phyloP scores from a whole-genome alignment of 2,797 vertebrate species.

The Pseudochirops corinnae region DNA sequence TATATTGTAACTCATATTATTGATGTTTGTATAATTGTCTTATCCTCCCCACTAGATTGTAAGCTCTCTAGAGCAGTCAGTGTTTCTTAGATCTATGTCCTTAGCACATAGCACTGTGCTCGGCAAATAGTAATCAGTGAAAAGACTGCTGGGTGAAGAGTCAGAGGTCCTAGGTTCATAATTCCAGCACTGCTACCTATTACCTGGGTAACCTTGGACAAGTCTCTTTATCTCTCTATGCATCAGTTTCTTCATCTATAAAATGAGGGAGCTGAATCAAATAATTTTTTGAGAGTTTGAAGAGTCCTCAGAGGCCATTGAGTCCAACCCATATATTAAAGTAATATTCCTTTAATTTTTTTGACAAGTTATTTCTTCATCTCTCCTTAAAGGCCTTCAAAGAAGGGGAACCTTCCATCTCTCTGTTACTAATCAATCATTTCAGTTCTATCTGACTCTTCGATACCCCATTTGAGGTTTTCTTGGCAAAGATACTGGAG shows the following conservation, averaged over 20 bases:
- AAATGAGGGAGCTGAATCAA: not conserved
- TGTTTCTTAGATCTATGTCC: not conserved
- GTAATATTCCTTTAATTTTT: not conserved
- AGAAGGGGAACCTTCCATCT: not conserved
- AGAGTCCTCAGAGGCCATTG: not conserved
- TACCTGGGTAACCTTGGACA: not conserved
- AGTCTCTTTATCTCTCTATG: not conserved
- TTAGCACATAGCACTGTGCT: not conserved
- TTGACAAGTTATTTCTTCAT: not conserved
- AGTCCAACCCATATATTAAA: not conserved
- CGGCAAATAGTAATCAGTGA: not conserved
- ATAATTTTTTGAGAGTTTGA: not conserved
- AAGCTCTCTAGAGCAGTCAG: not conserved
- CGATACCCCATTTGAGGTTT: not conserved
- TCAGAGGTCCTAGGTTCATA: not conserved
- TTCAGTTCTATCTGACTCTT: not conserved
- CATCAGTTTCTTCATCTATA: not conserved
- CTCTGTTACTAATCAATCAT: not conserved
- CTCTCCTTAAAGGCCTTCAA: not conserved
- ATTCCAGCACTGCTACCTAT: not conserved
- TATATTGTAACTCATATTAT: not conserved
- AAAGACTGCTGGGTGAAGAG: not conserved
- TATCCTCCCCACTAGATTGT: not conserved
- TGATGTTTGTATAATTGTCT: not conserved
- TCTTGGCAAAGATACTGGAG: not conserved